Conservation (phyloP, 1,140 invertebrate species). For the Penaeus vannamei region DNA sequence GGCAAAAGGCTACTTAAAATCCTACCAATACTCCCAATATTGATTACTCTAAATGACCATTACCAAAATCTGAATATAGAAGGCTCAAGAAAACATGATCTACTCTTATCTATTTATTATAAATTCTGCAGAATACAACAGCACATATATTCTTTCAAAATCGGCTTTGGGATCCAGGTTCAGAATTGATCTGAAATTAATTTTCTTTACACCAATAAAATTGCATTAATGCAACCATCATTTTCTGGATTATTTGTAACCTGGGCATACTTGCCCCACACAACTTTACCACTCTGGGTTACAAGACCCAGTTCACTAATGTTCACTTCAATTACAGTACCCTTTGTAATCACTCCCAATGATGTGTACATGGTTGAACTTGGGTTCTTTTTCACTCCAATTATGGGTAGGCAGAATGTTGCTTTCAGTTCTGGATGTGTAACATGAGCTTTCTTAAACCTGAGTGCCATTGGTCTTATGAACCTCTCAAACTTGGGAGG, state of each 20-base stretch:
- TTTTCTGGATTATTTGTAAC: conserved; percentile 99
- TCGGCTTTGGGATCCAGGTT: no score
- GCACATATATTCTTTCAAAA: no score
- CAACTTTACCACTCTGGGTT: conserved; percentile 98
- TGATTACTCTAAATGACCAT: not conserved
- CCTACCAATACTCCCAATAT: no score
- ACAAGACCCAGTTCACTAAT: conserved; percentile 99
- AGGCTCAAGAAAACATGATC: not conserved
- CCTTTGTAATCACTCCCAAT: conserved; percentile 98
- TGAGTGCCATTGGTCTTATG: conserved; percentile 96
- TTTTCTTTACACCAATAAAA: conserved; percentile 83
- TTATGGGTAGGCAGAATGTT: conserved; percentile 98
- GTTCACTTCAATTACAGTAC: conserved; percentile 97
- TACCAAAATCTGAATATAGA: not conserved
- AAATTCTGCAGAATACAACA: no score
- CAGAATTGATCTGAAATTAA: not conserved
- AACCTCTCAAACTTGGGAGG: conserved; percentile 99
- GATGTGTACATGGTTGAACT: conserved; percentile 97
- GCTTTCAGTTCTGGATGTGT: conserved; percentile 99
- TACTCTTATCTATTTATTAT: not conserved
- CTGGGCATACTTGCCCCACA: conserved; percentile 99
- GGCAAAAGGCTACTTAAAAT: no score
- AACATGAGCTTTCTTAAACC: conserved; percentile 97
- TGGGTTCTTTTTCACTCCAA: conserved; percentile 99
- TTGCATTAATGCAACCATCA: conserved; percentile 99